Conservation (phyloP, 1,140 invertebrate genomes). For the Pogonomyrmex californicus region DNA sequence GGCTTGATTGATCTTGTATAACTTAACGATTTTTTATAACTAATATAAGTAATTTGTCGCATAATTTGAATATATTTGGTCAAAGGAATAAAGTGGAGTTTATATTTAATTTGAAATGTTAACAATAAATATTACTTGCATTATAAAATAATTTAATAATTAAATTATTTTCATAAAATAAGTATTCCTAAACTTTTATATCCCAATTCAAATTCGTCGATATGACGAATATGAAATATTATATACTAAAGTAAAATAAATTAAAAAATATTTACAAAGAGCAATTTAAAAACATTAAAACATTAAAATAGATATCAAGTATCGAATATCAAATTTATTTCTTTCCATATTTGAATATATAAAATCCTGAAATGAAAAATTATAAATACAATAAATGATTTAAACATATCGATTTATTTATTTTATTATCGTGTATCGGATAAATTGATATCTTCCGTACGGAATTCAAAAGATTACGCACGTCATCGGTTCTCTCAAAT, state of each 20-base stretch:
- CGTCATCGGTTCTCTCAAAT: neutral
- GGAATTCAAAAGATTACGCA: neutral
- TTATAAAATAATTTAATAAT: neutral
- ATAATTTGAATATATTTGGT: neutral
- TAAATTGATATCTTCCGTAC: neutral
- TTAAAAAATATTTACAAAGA: neutral
- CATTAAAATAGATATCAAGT: neutral
- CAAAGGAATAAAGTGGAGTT: neutral
- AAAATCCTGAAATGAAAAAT: neutral
- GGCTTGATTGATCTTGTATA: neutral
- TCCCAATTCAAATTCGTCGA: neutral
- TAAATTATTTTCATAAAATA: neutral
- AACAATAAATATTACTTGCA: neutral
- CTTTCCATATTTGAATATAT: neutral
- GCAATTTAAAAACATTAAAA: neutral
- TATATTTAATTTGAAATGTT: neutral
- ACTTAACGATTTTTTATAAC: neutral
- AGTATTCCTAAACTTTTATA: neutral
- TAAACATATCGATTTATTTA: neutral
- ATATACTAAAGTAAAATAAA: neutral
- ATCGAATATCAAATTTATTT: neutral
- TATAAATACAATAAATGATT: neutral
- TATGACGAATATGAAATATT: neutral
- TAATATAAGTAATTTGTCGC: neutral
- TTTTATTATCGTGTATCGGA: neutral